Evolutionary conservation across 2,888 invertebrate species (phyloP), one percentile per base, ranked within the genome.

Genomic region (Microctonus brassicae): DNA sequence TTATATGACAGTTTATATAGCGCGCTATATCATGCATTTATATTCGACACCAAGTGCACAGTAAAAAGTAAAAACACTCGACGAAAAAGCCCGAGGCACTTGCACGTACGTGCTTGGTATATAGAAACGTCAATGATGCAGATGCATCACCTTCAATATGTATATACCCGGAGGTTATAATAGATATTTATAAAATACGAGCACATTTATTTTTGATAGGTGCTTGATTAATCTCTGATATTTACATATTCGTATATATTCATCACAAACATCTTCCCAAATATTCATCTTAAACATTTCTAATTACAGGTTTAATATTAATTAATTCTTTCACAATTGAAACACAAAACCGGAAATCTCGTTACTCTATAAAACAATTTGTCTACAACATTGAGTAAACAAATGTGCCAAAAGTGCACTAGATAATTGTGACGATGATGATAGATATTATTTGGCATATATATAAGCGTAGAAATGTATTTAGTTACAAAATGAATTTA

Each of bases 401-500:
- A 9, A n/a, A 39, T 39, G n/a, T 39, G 39, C n/a, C n/a, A n/a
- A 39, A 39, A 39, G 3, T n/a, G 39, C n/a, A 39, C 39, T 13
- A 10, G 20, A 53, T 53, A 53, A 24, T 53, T 53, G 11, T 2
- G 7, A 57, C 22, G n/a, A 17, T 17, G 11, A 6, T 33, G n/a
- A n/a, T 57, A 13, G 17, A n/a, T 17, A 29, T 33, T 17, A 22
- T 61, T 17, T 13, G 69, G 39, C n/a, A 53, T 69, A 69, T 47
- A n/a, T n/a, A n/a, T n/a, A 34, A 39, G 22, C 52, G 33, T 47
- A 42, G 34, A 58, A n/a, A n/a, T n/a, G n/a, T 57, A 57, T 57
- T 57, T 11, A 57, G n/a, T 33, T 34, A 29, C 26, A 73, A 73
- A 17, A 47, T 33, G 62, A 29, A 63, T 39, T 72, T 9, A 20